phyloP scores from a whole-genome alignment of 2,888 invertebrate genomes.

The Pristionchus arcanus region DNA sequence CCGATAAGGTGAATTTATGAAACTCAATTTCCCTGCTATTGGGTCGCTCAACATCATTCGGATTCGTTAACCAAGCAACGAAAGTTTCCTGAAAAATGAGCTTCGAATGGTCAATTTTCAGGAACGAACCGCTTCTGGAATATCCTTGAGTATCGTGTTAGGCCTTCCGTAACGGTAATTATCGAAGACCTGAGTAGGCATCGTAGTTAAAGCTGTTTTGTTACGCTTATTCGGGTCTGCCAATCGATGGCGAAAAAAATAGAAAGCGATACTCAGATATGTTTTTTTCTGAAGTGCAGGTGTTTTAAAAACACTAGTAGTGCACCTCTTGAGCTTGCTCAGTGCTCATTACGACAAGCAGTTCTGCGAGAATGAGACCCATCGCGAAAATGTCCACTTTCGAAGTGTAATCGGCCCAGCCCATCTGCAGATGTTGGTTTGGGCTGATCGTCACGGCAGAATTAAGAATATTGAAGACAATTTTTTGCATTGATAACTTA shows the following conservation, averaged over 20 bases:
- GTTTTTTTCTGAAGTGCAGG: too few species aligned
- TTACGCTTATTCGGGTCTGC: too few species aligned
- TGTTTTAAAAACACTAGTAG: too few species aligned
- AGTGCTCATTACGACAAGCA: neutral
- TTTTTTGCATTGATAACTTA: too few species aligned
- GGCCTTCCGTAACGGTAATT: neutral
- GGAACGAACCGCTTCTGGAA: neutral
- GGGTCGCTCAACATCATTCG: neutral
- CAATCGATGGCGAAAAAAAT: neutral
- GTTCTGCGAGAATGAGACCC: neutral
- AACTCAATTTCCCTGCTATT: neutral
- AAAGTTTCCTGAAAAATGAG: neutral
- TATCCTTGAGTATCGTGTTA: neutral
- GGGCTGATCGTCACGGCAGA: too few species aligned
- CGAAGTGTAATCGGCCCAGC: neutral
- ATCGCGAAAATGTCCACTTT: neutral
- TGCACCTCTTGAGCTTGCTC: neutral
- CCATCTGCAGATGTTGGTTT: neutral
- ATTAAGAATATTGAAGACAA: too few species aligned
- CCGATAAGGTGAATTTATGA: neutral
- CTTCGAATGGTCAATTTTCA: neutral
- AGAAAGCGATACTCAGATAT: too few species aligned
- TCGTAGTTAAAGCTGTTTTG: too few species aligned
- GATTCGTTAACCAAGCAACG: neutral
- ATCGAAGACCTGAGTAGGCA: neutral